Evolutionary conservation across 1,140 invertebrate genomes (phyloP).

Genomic region (Aphis craccivora): DNA sequence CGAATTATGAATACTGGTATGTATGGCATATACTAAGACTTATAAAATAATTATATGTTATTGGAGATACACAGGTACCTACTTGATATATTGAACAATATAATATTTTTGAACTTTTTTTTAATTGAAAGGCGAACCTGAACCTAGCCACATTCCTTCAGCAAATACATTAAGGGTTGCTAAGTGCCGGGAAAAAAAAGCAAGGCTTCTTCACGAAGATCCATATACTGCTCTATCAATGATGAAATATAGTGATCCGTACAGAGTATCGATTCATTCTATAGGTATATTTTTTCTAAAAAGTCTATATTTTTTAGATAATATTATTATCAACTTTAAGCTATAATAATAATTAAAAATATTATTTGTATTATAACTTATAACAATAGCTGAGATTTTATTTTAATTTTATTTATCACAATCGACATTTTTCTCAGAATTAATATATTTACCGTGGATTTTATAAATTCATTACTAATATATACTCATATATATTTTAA

Average conservation of each 20-base stretch:
- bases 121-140: background rate
- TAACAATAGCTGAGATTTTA: too few relatives aligned
- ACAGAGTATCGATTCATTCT: background rate
- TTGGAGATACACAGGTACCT: too few relatives aligned
- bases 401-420: too few relatives aligned
- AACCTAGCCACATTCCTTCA: slow-evolving; percentile 20
- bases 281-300: background rate
- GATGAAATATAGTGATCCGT: slow-evolving; percentile 35
- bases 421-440: too few relatives aligned
- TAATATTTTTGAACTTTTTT: background rate
- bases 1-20: background rate
- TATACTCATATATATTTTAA: too few relatives aligned
- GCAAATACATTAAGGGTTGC: background rate
- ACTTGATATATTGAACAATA: background rate
- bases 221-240: background rate
- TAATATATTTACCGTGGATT: too few relatives aligned
- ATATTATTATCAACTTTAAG: background rate
- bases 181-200: background rate
- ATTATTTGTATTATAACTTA: too few relatives aligned
- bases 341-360: too few relatives aligned
- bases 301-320: background rate
- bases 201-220: background rate
- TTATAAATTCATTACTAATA: too few relatives aligned
- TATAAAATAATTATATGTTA: background rate
- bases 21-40: background rate